These are phyloP conservation scores for Epizoanthus illoricatus DNA, from an alignment of 92 coral and sea anemone species.

Conservation along the genomic window DNA sequence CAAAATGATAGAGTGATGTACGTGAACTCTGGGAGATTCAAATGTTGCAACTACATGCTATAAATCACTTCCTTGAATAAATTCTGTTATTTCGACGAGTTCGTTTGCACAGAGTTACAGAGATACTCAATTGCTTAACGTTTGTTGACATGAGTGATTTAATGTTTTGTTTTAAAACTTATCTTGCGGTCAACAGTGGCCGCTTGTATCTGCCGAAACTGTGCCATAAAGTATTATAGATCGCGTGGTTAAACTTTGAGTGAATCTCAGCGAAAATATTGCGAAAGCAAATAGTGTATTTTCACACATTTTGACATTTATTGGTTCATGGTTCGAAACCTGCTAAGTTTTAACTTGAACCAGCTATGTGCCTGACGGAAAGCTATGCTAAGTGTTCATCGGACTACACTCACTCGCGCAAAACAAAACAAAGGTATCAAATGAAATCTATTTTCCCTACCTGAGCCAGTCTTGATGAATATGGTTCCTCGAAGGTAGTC, in stretches of 20 bases:
- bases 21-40: too few relatives aligned
- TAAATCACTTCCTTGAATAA: slow-evolving; percentile 13
- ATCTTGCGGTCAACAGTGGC: not conserved
- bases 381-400: too few relatives aligned
- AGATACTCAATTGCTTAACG: not conserved
- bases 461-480: slow-evolving; percentile 88
- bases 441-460: slow-evolving; percentile 42
- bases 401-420: not conserved
- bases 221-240: not conserved
- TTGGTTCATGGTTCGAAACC: too few relatives aligned
- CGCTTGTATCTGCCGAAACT: not conserved
- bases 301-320: too few relatives aligned
- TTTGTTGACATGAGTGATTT: slow-evolving; percentile 26
- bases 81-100: not conserved
- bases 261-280: too few relatives aligned
- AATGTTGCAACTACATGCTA: not conserved
- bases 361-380: too few relatives aligned
- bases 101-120: slow-evolving; percentile 8
- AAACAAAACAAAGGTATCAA: slow-evolving; percentile 9
- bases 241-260: slow-evolving; percentile 1
- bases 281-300: too few relatives aligned
- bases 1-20: not conserved
- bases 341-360: too few relatives aligned
- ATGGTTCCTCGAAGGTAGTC: slow-evolving; percentile 94
- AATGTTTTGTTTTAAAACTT: slow-evolving; percentile 3